Evolutionary conservation across 2,797 vertebrate genomes (phyloP), one percentile per base, ranked within the genome.

Genomic region (Urocyon cinereoargenteus): DNA sequence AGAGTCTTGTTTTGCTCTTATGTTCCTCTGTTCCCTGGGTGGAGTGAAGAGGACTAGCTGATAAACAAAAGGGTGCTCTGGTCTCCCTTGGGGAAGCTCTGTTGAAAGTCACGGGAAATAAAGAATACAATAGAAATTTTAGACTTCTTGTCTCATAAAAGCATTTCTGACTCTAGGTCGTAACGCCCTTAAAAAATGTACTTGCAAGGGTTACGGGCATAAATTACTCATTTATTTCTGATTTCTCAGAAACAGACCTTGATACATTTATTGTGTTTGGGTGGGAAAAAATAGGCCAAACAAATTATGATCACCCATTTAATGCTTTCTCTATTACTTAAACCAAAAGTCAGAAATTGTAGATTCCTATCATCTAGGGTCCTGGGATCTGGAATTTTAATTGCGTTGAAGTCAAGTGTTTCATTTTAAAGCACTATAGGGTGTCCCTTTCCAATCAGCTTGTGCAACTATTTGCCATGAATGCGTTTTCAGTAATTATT

Each of bases 401-500:
- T 95, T 85, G 53, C 72, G 86, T 57, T 90, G 66, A 96, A 97
- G 64, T 94, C 94, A 94, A 96, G n/a, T 45, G 13, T 66, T 70
- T 77, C 18, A 26, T 91, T 96, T 85, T 87, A 87, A 95, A 2
- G 40, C 45, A 49, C 40, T 95, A 34, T 85, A 88, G 82, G 90
- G 28, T 91, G 62, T 72, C 49, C 90, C 62, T 98, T 77, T 24
- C 70, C 91, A 90, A 94, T 89, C 45, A 97, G 97, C 82, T 96
- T 68, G 96, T 57, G 55, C 97, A 70, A 96, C 73, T 96, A 78
- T 70, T 97, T 61, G 90, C 91, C 96, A 91, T 95, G 95, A 84
- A 97, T 97, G 0, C 95, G 94, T 98, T 88, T 96, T 96, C 90
- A 70, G 96, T 97, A 95, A 97, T 97, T 97, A 96, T 94, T 97